phyloP scores from a whole-genome alignment of 2,888 invertebrate genomes.

The Drosophila longiperda region DNA sequence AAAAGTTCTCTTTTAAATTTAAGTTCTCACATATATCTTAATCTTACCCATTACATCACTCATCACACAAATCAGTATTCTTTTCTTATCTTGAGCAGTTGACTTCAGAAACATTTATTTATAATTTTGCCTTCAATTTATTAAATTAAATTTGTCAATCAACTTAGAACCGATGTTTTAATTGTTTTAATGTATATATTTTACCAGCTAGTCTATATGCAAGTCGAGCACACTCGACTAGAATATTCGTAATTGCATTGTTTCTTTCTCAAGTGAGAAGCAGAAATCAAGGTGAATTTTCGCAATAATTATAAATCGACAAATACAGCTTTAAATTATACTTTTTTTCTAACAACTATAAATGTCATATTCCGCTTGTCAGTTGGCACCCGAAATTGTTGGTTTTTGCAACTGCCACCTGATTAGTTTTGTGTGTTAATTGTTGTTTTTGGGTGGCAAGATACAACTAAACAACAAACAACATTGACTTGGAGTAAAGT shows the following conservation, averaged over 20 bases:
- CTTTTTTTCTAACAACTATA: background rate
- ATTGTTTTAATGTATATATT: background rate
- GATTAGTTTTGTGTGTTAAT: background rate
- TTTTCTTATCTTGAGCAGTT: background rate
- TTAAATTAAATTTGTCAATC: too few species aligned
- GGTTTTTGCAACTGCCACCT: background rate
- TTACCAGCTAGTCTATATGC: background rate
- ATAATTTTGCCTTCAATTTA: background rate
- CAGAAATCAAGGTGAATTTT: too few species aligned
- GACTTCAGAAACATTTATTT: background rate
- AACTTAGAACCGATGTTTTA: background rate
- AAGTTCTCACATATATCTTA: background rate
- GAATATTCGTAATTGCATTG: background rate
- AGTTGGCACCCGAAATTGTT: background rate
- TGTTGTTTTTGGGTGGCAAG: background rate
- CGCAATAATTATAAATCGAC: background rate
- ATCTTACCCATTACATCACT: background rate
- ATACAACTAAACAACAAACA: background rate
- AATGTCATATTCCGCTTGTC: background rate
- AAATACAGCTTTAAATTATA: background rate
- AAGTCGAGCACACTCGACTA: background rate
- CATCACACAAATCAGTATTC: background rate
- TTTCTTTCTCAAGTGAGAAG: too few species aligned
- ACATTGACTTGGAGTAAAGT: background rate
- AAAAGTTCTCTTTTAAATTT: background rate